Percentiles rank a stretch among this genome's conserved stretches.
phyloP scores from a whole-genome alignment of 2,797 vertebrate genomes.

The Poeciliopsis paucimaculata region DNA sequence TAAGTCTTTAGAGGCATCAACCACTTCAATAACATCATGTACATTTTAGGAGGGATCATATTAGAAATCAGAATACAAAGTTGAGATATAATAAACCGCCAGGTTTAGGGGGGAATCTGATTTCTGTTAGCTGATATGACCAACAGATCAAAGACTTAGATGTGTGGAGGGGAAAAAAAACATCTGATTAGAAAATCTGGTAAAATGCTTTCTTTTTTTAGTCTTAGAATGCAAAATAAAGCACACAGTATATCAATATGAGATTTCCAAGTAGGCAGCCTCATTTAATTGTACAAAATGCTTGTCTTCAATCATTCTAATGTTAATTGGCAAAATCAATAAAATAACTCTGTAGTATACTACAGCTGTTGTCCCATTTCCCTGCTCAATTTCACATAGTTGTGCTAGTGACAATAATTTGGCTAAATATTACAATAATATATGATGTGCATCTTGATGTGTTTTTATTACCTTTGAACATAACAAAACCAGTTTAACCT shows the following conservation, averaged over 20 bases:
- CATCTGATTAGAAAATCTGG: not conserved
- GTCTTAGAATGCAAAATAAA: not conserved
- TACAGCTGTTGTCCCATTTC: not conserved
- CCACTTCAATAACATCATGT: not conserved
- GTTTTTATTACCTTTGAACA: not conserved
- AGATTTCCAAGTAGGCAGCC: not conserved
- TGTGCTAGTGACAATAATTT: not conserved
- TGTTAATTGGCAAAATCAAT: not conserved
- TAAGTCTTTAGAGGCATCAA: not conserved
- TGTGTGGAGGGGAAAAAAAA: too few species aligned
- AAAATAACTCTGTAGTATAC: not conserved
- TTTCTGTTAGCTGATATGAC: not conserved
- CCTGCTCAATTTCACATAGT: not conserved
- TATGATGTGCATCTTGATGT: not conserved
- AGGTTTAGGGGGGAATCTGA: not conserved
- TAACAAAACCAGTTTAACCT: too few species aligned
- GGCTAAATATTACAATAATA: not conserved
- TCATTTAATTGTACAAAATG: not conserved
- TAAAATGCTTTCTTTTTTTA: not conserved
- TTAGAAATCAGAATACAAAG: not conserved
- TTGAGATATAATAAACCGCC: not conserved
- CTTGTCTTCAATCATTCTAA: not conserved
- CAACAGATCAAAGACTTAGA: not conserved
- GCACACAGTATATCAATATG: not conserved
- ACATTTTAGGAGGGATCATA: not conserved